Percentiles rank a stretch among this genome's conserved stretches.
Evolutionary conservation across 92 coral and sea anemone genomes (phyloP).

Genomic region (Phenganax subtilis): DNA sequence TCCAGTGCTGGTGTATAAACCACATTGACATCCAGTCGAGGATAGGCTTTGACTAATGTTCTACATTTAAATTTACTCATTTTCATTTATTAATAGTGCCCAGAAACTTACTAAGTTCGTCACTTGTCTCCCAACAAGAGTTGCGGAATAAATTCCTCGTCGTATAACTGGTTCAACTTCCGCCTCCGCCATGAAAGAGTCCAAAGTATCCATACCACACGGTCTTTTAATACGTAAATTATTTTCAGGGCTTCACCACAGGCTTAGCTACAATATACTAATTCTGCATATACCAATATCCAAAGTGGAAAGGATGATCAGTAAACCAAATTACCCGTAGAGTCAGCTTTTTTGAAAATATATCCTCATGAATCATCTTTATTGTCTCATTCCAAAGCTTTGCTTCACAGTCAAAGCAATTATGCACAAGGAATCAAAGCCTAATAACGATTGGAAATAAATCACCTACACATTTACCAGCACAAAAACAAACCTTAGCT

Average conservation of each 20-base stretch:
- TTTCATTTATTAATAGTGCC: constrained; percentile 19
- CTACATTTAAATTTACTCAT: constrained; percentile 13
- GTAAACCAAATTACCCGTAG: no score
- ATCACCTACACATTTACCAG: no score
- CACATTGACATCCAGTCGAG: constrained; percentile 23
- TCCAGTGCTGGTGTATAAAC: constrained; percentile 23
- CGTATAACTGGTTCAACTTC: not conserved
- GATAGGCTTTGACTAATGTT: constrained; percentile 17
- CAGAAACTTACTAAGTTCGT: constrained; percentile 34
- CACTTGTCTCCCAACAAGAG: constrained; percentile 37
- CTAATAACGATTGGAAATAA: no score
- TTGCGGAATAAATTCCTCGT: constrained; percentile 22
- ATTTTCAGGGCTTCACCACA: not conserved
- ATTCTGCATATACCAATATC: no score
- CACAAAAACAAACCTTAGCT: no score
- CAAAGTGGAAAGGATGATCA: no score
- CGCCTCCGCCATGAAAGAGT: not conserved
- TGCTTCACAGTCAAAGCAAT: no score
- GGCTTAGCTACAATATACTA: no score
- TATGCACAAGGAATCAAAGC: no score
- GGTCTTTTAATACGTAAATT: not conserved
- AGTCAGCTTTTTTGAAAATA: no score
- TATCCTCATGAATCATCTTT: no score
- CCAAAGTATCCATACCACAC: not conserved
- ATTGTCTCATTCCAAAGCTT: no score